Evolutionary conservation across 35 echinoderm and acorn worm species (phyloP).

Genomic region (Apostichopus parvimensis): DNA sequence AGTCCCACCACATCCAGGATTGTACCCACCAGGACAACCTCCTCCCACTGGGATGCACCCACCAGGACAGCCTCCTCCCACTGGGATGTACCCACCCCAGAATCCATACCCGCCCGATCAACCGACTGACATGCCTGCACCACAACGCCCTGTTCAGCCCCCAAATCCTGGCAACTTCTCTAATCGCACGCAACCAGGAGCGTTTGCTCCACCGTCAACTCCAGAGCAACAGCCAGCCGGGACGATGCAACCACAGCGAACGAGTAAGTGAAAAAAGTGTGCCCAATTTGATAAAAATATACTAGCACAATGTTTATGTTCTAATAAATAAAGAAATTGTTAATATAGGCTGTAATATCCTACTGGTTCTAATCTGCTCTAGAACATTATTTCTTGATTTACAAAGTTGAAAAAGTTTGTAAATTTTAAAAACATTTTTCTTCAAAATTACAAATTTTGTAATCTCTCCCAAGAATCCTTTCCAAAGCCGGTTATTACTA

Average conservation of each 20-base stretch:
- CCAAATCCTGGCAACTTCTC: slow-evolving; percentile 28
- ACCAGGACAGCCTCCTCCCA: slow-evolving; percentile 22
- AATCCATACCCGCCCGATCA: slow-evolving; percentile 56
- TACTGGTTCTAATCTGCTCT: no score
- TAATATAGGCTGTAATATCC: no score
- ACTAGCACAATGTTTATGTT: no score
- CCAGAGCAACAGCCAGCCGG: slow-evolving; percentile 76
- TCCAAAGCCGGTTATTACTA: no score
- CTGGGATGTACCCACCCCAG: slow-evolving; percentile 64
- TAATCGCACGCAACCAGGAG: slow-evolving; percentile 62
- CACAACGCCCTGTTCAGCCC: neutral
- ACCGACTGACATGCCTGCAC: slow-evolving; percentile 58
- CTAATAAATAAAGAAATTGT: no score
- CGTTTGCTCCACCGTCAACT: slow-evolving; percentile 90
- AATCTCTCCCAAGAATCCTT: no score
- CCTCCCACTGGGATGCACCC: slow-evolving; percentile 22
- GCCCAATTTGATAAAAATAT: no score
- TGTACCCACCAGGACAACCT: slow-evolving; percentile 38
- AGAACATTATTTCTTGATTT: no score
- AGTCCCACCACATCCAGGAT: slow-evolving; percentile 10
- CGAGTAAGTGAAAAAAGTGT: neutral
- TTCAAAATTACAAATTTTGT: no score
- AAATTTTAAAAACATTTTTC: no score
- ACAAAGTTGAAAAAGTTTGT: no score
- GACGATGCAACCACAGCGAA: slow-evolving; percentile 32